Base-by-base conservation (phyloP, 1,140 invertebrate species). In the Dreissena polymorpha region DNA sequence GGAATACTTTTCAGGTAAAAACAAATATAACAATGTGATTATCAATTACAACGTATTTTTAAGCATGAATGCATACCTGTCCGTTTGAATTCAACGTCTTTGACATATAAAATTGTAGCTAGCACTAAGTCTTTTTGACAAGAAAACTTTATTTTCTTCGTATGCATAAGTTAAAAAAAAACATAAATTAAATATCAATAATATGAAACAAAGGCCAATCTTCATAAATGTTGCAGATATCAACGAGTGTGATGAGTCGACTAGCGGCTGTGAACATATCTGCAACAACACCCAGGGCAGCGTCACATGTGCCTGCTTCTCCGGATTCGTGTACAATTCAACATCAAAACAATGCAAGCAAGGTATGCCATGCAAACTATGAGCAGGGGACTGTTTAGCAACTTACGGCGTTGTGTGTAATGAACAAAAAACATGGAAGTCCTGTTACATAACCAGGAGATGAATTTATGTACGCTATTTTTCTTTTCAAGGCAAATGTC, bases 241-340 rank as follows among this genome's bases (percentile, higher is more conserved):
- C 13, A 71, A 80, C 51, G 77, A 80, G 39, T 80, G 77, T 71
- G 77, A 70, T 0, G 77, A 80, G 55, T 63, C 68, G 12, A 71
- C 68, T 1, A 71, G 53, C 21, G 39, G 39, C 14, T 80, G 77
- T 80, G 29, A 39, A 7, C 77, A 80, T 53, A 80, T 80, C 16
- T 80, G 77, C 67, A 71, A 51, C 7, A 80, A 80, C 55, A 70
- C 53, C 3, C 23, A 13, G 14, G 77, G 77, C 21, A 25, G 68
- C 23, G 53, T 63, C 27, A 55, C 10, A 21, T 80, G 77, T 49
- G 53, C 55, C 27, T 80, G 77, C 65, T 60, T 29, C 23, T 0
- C 29, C 14, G 69, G 77, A 0, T 80, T 23, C 53, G 63, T 27
- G 14, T n/a, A n/a, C n/a, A n/a, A n/a, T n/a, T n/a, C n/a, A n/a